These are phyloP conservation scores for Varanus komodoensis DNA, from an alignment of 2,113 vertebrate species.

Conservation along the genomic window DNA sequence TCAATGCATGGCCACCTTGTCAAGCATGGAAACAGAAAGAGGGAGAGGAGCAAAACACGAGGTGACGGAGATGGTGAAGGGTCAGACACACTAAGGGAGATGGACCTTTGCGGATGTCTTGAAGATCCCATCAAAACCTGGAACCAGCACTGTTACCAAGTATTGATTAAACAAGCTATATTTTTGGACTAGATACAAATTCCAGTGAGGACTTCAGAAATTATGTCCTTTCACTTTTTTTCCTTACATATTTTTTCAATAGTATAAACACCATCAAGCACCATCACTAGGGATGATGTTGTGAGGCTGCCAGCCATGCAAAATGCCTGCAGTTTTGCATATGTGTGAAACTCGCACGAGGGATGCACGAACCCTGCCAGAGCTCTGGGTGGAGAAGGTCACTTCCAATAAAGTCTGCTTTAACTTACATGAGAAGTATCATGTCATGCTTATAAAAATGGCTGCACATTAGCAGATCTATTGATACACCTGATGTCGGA, in stretches of 20 bases:
- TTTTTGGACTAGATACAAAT: not conserved
- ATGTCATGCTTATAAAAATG: not conserved
- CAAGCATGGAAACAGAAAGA: too few relatives aligned
- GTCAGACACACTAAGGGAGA: too few relatives aligned
- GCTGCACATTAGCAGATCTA: not conserved
- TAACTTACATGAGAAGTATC: not conserved
- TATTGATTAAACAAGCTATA: not conserved
- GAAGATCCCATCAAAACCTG: too few relatives aligned
- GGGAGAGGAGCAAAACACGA: too few relatives aligned
- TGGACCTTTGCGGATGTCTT: too few relatives aligned
- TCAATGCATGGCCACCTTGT: too few relatives aligned
- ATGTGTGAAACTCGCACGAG: not conserved
- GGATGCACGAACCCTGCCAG: not conserved
- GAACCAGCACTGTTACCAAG: too few relatives aligned
- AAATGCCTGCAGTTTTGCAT: not conserved
- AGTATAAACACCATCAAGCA: not conserved
- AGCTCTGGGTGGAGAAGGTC: too few relatives aligned
- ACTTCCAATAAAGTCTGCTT: not conserved
- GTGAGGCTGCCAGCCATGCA: not conserved
- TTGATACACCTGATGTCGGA: not conserved
- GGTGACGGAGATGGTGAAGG: too few relatives aligned
- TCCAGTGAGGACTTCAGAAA: not conserved
- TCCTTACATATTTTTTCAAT: not conserved
- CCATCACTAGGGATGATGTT: not conserved
- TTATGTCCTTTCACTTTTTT: not conserved